Conservation (phyloP, 2,797 vertebrate genomes). For the Chelonia mydas region DNA sequence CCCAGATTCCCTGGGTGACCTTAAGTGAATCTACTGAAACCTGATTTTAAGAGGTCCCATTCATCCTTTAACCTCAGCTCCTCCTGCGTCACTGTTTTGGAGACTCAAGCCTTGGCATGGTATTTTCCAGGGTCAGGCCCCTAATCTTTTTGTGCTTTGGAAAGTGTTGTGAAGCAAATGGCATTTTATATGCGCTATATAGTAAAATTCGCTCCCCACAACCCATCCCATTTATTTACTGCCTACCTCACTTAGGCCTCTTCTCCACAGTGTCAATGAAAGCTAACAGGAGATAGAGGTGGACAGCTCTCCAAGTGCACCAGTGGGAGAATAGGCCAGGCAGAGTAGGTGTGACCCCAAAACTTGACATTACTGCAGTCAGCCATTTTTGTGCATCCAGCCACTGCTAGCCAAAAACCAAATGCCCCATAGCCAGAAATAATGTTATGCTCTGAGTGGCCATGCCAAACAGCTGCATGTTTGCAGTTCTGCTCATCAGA, state of each 20-base stretch:
- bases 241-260: neutral
- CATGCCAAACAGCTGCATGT: no score
- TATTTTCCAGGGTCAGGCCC: neutral
- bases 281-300: neutral
- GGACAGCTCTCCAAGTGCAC: no score
- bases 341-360: no score
- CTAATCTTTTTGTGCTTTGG: neutral
- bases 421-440: no score
- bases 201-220: neutral
- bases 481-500: no score
- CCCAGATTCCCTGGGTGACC: neutral
- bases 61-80: neutral
- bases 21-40: neutral
- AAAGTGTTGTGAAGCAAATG: neutral
- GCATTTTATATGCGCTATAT: neutral
- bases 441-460: no score
- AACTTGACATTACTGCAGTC: no score
- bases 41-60: neutral
- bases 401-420: no score
- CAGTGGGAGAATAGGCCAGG: no score
- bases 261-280: neutral
- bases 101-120: neutral
- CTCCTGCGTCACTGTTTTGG: neutral
- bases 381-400: no score
- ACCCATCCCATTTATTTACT: neutral